Percentiles rank a stretch among this genome's conserved stretches.
Conservation (phyloP, 1,140 invertebrate genomes). For the Bombus superbus region DNA sequence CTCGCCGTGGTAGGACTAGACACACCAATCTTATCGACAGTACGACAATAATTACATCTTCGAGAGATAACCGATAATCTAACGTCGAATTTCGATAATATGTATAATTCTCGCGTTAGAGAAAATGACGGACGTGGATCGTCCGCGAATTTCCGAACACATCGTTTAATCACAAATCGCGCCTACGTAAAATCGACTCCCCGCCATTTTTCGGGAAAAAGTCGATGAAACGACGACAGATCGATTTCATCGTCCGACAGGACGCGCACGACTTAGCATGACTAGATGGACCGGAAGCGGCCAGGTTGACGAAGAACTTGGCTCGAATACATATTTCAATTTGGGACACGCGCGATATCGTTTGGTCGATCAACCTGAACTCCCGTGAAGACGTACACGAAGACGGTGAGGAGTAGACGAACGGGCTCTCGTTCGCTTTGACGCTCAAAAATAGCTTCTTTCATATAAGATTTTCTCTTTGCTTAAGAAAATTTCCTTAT, state of each 20-base stretch:
- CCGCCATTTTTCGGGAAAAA: not conserved
- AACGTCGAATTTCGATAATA: slow-evolving; percentile 30
- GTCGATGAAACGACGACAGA: slow-evolving; percentile 30
- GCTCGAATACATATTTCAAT: not conserved
- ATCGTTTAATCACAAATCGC: slow-evolving; percentile 73
- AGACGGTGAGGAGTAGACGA: slow-evolving; percentile 18
- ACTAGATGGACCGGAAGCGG: slow-evolving; percentile 63
- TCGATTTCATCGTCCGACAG: slow-evolving; percentile 22
- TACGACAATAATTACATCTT: slow-evolving; percentile 73
- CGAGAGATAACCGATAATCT: slow-evolving; percentile 7
- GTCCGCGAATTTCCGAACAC: slow-evolving; percentile 73
- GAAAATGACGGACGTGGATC: slow-evolving; percentile 43
- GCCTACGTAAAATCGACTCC: slow-evolving; percentile 48
- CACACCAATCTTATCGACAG: slow-evolving; percentile 77
- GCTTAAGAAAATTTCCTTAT: not conserved
- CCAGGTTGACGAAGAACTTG: slow-evolving; percentile 9
- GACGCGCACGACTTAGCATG: slow-evolving; percentile 59
- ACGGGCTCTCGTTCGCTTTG: slow-evolving; percentile 6
- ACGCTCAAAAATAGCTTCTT: not conserved
- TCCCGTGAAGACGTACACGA: slow-evolving; percentile 23
- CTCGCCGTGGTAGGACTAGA: slow-evolving; percentile 76
- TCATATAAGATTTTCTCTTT: not conserved
- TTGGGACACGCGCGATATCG: not conserved
- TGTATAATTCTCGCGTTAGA: slow-evolving; percentile 31
- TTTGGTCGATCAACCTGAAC: slow-evolving; percentile 1